These are phyloP conservation scores for Rhinophrynus dorsalis DNA, from an alignment of 2,797 vertebrate genomes.

Conservation along the genomic window DNA sequence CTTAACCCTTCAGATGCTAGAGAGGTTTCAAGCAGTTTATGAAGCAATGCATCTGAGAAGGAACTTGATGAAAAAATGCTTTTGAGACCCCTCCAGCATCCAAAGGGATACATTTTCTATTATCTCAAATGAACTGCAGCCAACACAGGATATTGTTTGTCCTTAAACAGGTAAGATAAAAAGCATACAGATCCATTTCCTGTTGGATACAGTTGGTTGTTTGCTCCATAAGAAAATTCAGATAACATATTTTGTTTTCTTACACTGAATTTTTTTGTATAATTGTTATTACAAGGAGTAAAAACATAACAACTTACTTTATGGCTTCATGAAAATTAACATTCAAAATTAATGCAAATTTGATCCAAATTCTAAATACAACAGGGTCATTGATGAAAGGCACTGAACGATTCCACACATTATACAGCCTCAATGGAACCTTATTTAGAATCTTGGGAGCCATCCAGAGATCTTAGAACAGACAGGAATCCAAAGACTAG, in stretches of 20 bases:
- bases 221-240: not conserved
- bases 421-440: constrained; percentile 29
- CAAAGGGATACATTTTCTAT: too few species aligned
- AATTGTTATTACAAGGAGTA: constrained; percentile 4
- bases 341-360: constrained; percentile 20
- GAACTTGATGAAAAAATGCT: too few species aligned
- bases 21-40: too few species aligned
- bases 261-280: constrained; percentile 4
- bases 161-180: constrained; percentile 8
- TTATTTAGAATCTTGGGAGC: constrained; percentile 30
- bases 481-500: too few species aligned
- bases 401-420: not conserved
- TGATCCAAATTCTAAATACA: constrained; percentile 38
- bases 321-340: not conserved
- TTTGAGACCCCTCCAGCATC: too few species aligned
- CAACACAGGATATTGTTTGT: constrained; percentile 5
- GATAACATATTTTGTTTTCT: constrained; percentile 2
- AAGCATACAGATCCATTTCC: constrained; percentile 4
- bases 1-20: too few species aligned
- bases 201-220: not conserved
- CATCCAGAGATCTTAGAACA: constrained; percentile 26
- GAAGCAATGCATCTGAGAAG: too few species aligned
- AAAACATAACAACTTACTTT: too few species aligned
- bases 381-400: constrained; percentile 35
- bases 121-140: not conserved